Evolutionary conservation across 2,888 invertebrate genomes (phyloP).

Genomic region (Yponomeuta plumbellus): DNA sequence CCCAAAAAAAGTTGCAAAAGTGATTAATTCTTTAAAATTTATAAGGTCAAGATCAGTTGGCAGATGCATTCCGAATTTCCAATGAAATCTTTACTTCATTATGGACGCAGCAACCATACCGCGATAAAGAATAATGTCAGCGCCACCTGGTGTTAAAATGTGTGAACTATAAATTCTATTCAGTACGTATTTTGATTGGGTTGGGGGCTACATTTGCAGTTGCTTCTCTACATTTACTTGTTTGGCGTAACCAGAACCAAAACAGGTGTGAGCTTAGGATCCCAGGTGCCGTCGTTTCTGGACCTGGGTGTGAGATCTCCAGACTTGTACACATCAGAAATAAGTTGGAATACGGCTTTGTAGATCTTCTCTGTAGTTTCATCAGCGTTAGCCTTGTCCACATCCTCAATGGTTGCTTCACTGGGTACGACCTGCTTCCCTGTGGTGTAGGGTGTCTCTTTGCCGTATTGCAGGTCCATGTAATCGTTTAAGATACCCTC

Average conservation of each 20-base stretch:
- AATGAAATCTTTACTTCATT: too few relatives aligned
- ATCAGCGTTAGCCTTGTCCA: constrained; percentile 43
- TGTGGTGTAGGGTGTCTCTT: constrained; percentile 61
- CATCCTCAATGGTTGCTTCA: constrained; percentile 44
- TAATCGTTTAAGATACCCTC: constrained; percentile 59
- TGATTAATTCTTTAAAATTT: too few relatives aligned
- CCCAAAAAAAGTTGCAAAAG: too few relatives aligned
- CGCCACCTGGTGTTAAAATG: too few relatives aligned
- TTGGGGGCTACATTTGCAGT: too few relatives aligned
- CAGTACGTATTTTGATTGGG: too few relatives aligned
- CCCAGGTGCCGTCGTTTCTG: constrained; percentile 52
- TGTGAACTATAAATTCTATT: too few relatives aligned
- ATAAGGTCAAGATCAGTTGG: too few relatives aligned
- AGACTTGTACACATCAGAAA: constrained; percentile 49
- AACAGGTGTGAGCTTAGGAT: constrained; percentile 51
- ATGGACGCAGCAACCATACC: too few relatives aligned
- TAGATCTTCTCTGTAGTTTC: constrained; percentile 42
- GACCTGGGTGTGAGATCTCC: constrained; percentile 52
- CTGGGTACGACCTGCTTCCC: constrained; percentile 55
- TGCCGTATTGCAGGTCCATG: constrained; percentile 60
- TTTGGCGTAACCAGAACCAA: constrained; percentile 53
- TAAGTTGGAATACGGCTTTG: constrained; percentile 48
- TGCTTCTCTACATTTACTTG: constrained; percentile 19
- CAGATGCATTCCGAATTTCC: too few relatives aligned
- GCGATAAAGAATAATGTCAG: too few relatives aligned